Percentiles rank a stretch among this genome's conserved stretches.
These are phyloP conservation scores for Trichopoda pennipes DNA, from an alignment of 2,888 invertebrate genomes.

Conservation along the genomic window DNA sequence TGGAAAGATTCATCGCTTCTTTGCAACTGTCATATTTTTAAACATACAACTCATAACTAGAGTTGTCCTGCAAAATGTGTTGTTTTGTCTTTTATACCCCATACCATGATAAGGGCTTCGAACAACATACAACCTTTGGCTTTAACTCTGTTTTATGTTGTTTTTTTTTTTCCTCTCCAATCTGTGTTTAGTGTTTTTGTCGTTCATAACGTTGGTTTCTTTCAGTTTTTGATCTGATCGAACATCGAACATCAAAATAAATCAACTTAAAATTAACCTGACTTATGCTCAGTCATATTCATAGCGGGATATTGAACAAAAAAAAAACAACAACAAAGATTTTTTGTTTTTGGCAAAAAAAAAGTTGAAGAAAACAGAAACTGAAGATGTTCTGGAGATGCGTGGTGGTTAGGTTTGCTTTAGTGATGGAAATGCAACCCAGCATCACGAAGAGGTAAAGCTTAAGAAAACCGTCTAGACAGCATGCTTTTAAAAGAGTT, in stretches of 20 bases:
- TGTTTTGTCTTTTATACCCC: conserved; percentile 45
- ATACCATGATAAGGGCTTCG: conserved; percentile 63
- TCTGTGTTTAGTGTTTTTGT: conserved; percentile 1
- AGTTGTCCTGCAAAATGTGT: conserved; percentile 46
- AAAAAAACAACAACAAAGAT: not conserved
- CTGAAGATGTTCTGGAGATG: conserved; percentile 57
- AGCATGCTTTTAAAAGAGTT: conserved; percentile 59
- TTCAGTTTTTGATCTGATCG: conserved; percentile 72
- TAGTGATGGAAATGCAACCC: conserved; percentile 57
- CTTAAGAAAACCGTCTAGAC: conserved; percentile 54
- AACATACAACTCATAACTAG: conserved; percentile 38
- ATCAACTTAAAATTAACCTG: conserved; percentile 74
- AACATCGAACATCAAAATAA: conserved; percentile 74
- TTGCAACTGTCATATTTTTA: conserved; percentile 25
- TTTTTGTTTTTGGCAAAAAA: not conserved
- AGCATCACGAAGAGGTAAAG: conserved; percentile 62
- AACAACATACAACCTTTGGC: conserved; percentile 67
- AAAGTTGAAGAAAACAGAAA: conserved; percentile 36
- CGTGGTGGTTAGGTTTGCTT: conserved; percentile 51
- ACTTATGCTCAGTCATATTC: conserved; percentile 75
- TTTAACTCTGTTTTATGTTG: conserved; percentile 25
- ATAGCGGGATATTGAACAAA: conserved; percentile 71
- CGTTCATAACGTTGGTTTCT: conserved; percentile 50
- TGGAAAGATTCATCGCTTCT: conserved; percentile 26
- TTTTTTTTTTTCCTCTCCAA: not conserved